Conservation (phyloP, 2,113 vertebrate genomes). For the Felis catus region F.catus_Fca126_mat1.0 CM031411.1:85363001-85363500, state of each 20-base stretch:
- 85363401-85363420: no score
- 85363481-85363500: neutral
- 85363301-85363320: no score
- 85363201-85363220: neutral
- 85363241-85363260: neutral
- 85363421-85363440: no score
- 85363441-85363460: no score
- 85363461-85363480: neutral
- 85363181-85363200: neutral
- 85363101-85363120: neutral
- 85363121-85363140: neutral
- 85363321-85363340: no score
- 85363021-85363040: neutral
- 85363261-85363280: no score
- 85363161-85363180: neutral
- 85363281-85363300: no score
- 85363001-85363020: conserved; percentile 32
- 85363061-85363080: neutral
- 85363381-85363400: no score
- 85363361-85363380: no score
- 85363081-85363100: neutral
- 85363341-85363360: no score
- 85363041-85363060: neutral
- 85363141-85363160: neutral
- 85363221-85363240: neutral